Evolutionary conservation across 2,888 invertebrate species (phyloP).

Genomic region (Lithophane semibrunnea): DNA sequence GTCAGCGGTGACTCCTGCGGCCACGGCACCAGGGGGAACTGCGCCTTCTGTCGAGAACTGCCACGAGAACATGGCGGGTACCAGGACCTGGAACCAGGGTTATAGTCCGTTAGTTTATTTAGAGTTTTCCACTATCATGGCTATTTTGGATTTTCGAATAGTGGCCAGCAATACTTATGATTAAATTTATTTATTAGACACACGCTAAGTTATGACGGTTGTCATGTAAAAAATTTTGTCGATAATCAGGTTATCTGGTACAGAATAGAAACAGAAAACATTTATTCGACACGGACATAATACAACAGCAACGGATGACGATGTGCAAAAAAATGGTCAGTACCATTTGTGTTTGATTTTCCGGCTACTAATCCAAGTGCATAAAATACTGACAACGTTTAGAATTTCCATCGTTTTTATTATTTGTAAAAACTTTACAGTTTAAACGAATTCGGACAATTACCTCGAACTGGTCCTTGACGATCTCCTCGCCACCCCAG

Average conservation of each 20-base stretch:
- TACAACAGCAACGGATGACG: background rate
- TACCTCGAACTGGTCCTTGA: slow-evolving; percentile 92
- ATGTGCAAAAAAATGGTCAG: slow-evolving; percentile 10
- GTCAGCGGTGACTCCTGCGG: slow-evolving; percentile 91
- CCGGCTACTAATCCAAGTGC: slow-evolving; percentile 6
- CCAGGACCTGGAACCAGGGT: slow-evolving; percentile 87
- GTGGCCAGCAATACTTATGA: background rate
- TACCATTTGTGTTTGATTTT: background rate
- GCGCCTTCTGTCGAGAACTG: slow-evolving; percentile 91
- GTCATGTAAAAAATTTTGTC: background rate
- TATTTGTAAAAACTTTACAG: slow-evolving; percentile 1
- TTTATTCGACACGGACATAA: background rate
- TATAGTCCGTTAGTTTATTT: slow-evolving; percentile 1
- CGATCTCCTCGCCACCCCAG: slow-evolving; percentile 91
- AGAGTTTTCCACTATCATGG: background rate
- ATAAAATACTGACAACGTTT: background rate
- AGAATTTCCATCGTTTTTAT: slow-evolving; percentile 4
- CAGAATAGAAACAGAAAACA: background rate
- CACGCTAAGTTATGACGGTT: background rate
- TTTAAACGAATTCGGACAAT: slow-evolving; percentile 21
- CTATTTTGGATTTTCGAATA: background rate
- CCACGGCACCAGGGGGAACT: slow-evolving; percentile 92
- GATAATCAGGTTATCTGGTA: background rate
- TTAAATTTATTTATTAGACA: no score
- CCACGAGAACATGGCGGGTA: slow-evolving; percentile 92